Base-by-base conservation (phyloP, 2,888 invertebrate species). In the Timema cristinae region DNA sequence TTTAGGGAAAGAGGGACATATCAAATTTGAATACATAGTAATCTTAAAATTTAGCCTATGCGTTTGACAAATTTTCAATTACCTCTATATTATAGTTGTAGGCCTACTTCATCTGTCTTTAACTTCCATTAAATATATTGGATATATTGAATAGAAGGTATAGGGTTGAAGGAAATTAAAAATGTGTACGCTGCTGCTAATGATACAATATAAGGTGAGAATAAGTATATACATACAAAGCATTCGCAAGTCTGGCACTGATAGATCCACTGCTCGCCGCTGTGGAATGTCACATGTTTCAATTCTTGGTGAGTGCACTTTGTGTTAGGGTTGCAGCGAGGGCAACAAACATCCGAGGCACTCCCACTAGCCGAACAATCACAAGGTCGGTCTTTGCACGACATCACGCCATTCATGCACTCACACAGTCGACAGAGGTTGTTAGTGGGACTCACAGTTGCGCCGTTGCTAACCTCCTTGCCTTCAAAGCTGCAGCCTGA, bases 201-300 rank as follows among this genome's bases (percentile, higher is more conserved):
- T 32, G 32, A 32, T 32, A 32, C 32, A 32, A 32, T 32, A 32
- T 32, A 32, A n/a, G n/a, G n/a, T n/a, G n/a, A n/a, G n/a, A n/a
- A n/a, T n/a, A n/a, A 32, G 32, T 32, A 50, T 15, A 11, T 68
- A 83, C 87, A 85, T 80, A 92, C 92, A 83, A 93, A 86, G 84
- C 95, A 95, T 85, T 95, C 94, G 86, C 95, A 95, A 75, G 92
- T 92, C 85, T 94, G 93, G 83, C 95, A 95, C 83, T 94, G 92
- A 84, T 93, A 94, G 77, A 92, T 90, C 95, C 95, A 95, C 79
- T 89, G 88, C 81, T 95, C 92, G 70, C 94, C 94, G 81, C 91
- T 92, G 81, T 88, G 88, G 81, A 92, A 90, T 78, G 88, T 85
- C 75, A 92, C 89, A 81, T 91, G 88, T 77, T 88, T 86, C 79